Evolutionary conservation across 2,888 invertebrate genomes (phyloP).

Genomic region (Polyommatus icarus): DNA sequence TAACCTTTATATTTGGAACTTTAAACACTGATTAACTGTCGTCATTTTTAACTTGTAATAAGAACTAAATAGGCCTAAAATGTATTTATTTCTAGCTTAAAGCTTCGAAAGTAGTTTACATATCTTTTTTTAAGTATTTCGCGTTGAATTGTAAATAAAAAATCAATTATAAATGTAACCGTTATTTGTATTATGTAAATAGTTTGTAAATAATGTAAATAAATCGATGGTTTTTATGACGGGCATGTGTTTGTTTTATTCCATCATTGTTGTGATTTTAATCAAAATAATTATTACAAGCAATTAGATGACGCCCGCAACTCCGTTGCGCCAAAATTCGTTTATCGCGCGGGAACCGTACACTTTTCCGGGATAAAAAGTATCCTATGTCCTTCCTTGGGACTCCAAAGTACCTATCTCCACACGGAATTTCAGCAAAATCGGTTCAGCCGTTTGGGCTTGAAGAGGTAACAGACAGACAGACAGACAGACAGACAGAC

Average conservation of each 20-base stretch:
- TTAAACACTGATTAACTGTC: too few species aligned
- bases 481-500: too few species aligned
- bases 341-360: too few species aligned
- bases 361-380: too few species aligned
- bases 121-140: constrained; percentile 58
- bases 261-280: neutral
- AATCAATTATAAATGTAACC: constrained; percentile 43
- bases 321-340: too few species aligned
- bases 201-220: constrained; percentile 75
- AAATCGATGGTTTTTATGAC: constrained; percentile 79
- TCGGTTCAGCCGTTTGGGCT: too few species aligned
- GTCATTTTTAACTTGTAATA: neutral
- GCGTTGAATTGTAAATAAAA: constrained; percentile 50
- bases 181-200: constrained; percentile 58
- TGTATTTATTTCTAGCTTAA: neutral
- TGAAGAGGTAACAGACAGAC: too few species aligned
- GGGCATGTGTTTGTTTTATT: constrained; percentile 59
- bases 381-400: too few species aligned
- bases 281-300: too few species aligned
- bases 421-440: too few species aligned
- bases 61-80: neutral
- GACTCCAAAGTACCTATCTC: too few species aligned
- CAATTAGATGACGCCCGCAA: too few species aligned
- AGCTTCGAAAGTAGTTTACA: neutral
- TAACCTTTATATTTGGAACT: neutral